Conservation (phyloP, 2,797 vertebrate species). For the Choloepus didactylus region DNA sequence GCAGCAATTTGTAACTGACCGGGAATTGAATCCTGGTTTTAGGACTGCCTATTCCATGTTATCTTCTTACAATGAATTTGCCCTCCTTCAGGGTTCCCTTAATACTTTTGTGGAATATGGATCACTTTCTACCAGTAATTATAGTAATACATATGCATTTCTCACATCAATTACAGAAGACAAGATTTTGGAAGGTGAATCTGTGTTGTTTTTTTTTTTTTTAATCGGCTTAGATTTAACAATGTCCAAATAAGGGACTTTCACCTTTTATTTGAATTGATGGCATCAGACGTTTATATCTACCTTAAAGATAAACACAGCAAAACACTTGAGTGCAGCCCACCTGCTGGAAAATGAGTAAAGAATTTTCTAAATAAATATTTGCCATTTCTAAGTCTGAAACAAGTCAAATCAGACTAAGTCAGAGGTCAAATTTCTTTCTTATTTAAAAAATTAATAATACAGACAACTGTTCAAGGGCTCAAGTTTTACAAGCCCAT, state of each 20-base stretch:
- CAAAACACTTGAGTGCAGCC: neutral
- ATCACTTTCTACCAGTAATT: neutral
- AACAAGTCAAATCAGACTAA: neutral
- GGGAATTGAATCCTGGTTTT: neutral
- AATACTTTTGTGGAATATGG: neutral
- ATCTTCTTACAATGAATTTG: neutral
- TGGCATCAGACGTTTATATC: neutral
- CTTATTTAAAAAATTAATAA: conserved; percentile 63
- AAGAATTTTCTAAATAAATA: conserved; percentile 59
- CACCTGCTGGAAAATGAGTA: neutral
- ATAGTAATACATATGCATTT: neutral
- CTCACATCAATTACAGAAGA: neutral
- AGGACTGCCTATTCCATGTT: neutral
- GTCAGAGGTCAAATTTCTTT: conserved; percentile 58
- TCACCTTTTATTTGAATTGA: conserved; percentile 53
- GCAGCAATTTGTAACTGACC: neutral
- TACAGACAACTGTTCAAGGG: conserved; percentile 65
- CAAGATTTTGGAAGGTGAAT: conserved; percentile 48
- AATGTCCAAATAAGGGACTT: neutral
- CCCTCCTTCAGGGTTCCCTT: neutral
- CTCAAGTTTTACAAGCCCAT: conserved; percentile 72
- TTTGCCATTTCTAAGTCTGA: conserved; percentile 49
- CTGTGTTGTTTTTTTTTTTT: neutral
- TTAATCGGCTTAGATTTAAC: neutral
- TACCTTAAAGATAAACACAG: neutral